Conservation (phyloP, 2,797 vertebrate species). For the Trematomus bernacchii region DNA sequence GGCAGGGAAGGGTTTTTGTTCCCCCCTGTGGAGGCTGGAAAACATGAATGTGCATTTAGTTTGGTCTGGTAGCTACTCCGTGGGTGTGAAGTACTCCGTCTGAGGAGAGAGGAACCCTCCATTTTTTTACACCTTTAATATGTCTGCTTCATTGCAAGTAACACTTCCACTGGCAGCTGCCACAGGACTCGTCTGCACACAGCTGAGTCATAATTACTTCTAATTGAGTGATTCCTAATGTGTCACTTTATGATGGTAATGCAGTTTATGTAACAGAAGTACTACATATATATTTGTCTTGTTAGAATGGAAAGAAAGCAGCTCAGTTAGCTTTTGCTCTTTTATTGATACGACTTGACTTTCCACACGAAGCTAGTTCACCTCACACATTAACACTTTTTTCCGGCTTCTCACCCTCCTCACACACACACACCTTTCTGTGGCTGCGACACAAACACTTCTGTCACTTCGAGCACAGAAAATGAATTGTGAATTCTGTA, state of each 20-base stretch:
- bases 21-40: slow-evolving; percentile 22
- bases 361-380: slow-evolving; percentile 14
- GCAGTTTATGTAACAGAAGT: background rate
- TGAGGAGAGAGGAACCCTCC: slow-evolving; percentile 31
- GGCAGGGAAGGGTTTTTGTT: slow-evolving; percentile 1
- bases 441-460: slow-evolving; percentile 30
- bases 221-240: background rate
- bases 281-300: slow-evolving; percentile 1
- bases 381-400: slow-evolving; percentile 6
- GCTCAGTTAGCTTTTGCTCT: slow-evolving; percentile 2
- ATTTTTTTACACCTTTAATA: slow-evolving; percentile 40
- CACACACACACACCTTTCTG: background rate
- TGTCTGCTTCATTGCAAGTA: slow-evolving; percentile 36
- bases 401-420: background rate
- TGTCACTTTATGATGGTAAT: background rate
- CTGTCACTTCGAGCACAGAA: slow-evolving; percentile 41
- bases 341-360: background rate
- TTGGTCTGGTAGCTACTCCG: slow-evolving; percentile 38
- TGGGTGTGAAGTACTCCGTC: slow-evolving; percentile 35
- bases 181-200: slow-evolving; percentile 6
- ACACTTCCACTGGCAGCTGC: slow-evolving; percentile 27
- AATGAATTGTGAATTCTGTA: slow-evolving; percentile 29
- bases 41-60: slow-evolving; percentile 43
- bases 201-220: slow-evolving; percentile 23
- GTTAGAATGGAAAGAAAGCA: slow-evolving; percentile 21